Evolutionary conservation across 2,113 vertebrate genomes (phyloP).

Genomic region (Saimiri boliviensis): DNA sequence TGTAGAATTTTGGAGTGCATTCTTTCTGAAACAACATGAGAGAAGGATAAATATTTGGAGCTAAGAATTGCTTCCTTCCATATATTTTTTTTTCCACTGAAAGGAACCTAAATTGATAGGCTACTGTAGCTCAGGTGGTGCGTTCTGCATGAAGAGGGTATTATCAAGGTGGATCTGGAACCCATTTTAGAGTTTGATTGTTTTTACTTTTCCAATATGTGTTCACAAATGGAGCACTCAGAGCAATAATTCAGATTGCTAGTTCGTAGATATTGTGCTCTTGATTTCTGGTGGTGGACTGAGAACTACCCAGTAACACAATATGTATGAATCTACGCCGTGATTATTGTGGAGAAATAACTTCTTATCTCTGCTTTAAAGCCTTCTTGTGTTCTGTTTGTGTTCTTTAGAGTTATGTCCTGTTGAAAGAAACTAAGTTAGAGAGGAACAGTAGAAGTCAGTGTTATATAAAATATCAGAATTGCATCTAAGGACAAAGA

Average conservation of each 20-base stretch:
- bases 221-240: conserved; percentile 46
- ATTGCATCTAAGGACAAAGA: conserved; percentile 12
- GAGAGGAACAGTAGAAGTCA: neutral
- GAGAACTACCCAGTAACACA: conserved; percentile 39
- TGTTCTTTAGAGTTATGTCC: conserved; percentile 46
- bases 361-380: conserved; percentile 53
- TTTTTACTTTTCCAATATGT: conserved; percentile 41
- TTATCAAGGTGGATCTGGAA: conserved; percentile 23
- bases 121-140: neutral
- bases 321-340: conserved; percentile 53
- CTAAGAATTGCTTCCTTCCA: neutral
- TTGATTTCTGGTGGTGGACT: conserved; percentile 23
- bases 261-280: neutral
- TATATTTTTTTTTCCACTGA: neutral
- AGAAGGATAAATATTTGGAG: neutral
- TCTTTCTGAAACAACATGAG: neutral
- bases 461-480: conserved; percentile 34
- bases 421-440: conserved; percentile 15
- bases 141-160: neutral
- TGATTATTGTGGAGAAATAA: conserved; percentile 44
- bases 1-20: neutral
- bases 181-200: conserved; percentile 35
- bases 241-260: conserved; percentile 9
- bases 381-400: conserved; percentile 27
- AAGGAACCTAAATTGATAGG: neutral